These are phyloP conservation scores for Danio rerio DNA, from an alignment of 2,113 vertebrate genomes.

Conservation along the genomic window GRCz12tu NC_133194.1:2727001-2727500, in stretches of 20 bases:
- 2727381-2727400: not conserved
- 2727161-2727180: conserved; percentile 6
- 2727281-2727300: not conserved
- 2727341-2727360: conserved; percentile 1
- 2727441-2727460: conserved; percentile 19
- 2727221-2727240: not conserved
- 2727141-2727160: conserved; percentile 17
- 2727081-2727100: not conserved
- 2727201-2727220: not conserved
- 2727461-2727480: not conserved
- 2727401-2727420: not conserved
- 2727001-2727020: not conserved
- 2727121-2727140: not conserved
- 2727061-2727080: conserved; percentile 1
- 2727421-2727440: not conserved
- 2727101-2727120: not conserved
- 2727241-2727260: not conserved
- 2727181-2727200: not conserved
- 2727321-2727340: not conserved
- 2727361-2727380: not conserved
- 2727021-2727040: not conserved
- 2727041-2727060: not conserved
- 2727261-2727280: not conserved
- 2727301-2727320: conserved; percentile 8
- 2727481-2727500: not conserved